Base-by-base conservation (phyloP, 1,140 invertebrate genomes). In the Drosophila prosaltans region DNA sequence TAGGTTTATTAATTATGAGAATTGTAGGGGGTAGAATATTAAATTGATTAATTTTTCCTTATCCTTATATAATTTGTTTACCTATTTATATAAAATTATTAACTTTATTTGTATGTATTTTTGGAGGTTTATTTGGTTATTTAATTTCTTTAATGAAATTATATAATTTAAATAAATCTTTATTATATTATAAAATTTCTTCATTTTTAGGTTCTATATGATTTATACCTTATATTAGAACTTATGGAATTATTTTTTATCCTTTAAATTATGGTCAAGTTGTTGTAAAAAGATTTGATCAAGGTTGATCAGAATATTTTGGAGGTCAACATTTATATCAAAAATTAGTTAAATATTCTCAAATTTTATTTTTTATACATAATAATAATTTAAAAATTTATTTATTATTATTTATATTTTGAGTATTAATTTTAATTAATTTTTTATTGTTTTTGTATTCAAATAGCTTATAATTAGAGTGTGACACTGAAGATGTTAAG, bases 401-500 rank as follows among this genome's bases (percentile, higher is more conserved):
- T 93, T 92, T 92, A 90, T 86, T 92, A 88, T 92, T 91, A 81
- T 91, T 93, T 92, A 79, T 92, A 82, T 77, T 89, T 75, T 91
- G 91, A 85, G 66, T 85, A 92, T 80, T 86, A 92, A 79, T 89
- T 92, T 91, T 92, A 75, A 76, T 84, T 78, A 91, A 74, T 81
- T 91, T 90, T 90, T 84, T 89, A 78, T 81, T 83, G 84, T 90
- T 86, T 91, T 89, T 82, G 57, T 88, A 93, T 91, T 93, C 92
- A 93, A 92, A 93, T 94, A 94, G 93, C 94, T 94, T 94, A 94
- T 92, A 80, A 61, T 71, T 91, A 94, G 93, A 94, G 93, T 86
- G 81, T 93, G 91, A 93, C 93, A 93, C 92, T 94, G 94, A 94
- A 94, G 93, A 93, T 94, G 93, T 94, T 93, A 93, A 82, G 92